Base-by-base conservation (phyloP, 1,140 invertebrate genomes). In the Drosophila sturtevanti region DNA sequence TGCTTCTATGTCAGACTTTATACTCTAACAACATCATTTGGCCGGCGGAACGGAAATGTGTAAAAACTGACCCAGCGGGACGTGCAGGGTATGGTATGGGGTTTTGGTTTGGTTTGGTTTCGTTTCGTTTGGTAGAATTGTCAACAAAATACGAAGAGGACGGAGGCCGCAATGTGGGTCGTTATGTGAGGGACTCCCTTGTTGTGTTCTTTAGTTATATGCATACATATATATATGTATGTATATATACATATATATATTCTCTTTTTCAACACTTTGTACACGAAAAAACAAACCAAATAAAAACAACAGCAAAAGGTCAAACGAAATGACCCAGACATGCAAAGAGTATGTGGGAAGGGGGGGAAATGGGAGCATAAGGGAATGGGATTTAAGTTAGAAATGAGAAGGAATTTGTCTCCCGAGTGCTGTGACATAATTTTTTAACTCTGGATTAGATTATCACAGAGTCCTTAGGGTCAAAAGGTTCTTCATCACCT, bases 221-320 rank as follows among this genome's bases (percentile, higher is more conserved):
- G 35, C 41, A 52, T 7, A 22, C 38, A 55, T 60, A 38, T 38
- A 38, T 38, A 11, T 38, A 0, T 0, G 37, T 38, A n/a, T n/a
- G n/a, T 61, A 14, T 72, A 41, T 41, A 52, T 7, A 22, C 31
- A 48, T 54, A 41, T 41, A 41, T 44, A 14, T 44, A 2, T 16
- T 14, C 16, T 44, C 14, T 18, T 16, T 44, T 48, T 58, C 68
- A 76, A 58, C 69, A 76, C 74, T 73, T 68, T 73, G 64, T 68
- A 64, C 61, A 62, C 44, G 21, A 68, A 72, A 55, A 63, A 69
- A 44, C 41, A 44, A 44, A 16, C 18, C 0, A 35, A 35, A 11
- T 4, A 35, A 35, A 11, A 35, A 35, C 34, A 12, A 35, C 34
- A 48, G 41, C 41, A 48, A 77, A 77, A 77, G 74, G 70, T 73